Evolutionary conservation across 1,140 invertebrate species (phyloP).

Genomic region (Piezodorus guildinii): DNA sequence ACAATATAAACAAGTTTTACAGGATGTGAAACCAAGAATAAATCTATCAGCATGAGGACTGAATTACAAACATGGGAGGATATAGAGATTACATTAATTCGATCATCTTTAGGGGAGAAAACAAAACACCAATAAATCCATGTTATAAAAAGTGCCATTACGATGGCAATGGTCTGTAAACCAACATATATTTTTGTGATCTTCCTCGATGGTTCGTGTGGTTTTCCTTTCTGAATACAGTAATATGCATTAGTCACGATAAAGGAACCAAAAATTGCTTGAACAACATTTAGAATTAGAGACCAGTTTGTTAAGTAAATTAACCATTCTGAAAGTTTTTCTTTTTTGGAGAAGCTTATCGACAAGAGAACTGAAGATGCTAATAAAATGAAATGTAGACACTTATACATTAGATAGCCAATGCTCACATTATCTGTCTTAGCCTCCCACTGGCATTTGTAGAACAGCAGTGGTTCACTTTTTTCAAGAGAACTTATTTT

Average conservation of each 20-base stretch:
- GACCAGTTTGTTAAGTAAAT: constrained; percentile 18
- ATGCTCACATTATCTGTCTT: background rate
- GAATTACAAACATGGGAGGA: background rate
- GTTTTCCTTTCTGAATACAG: background rate
- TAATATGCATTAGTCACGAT: background rate
- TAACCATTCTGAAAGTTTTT: constrained; percentile 3
- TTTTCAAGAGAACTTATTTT: background rate
- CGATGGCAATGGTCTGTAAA: constrained; percentile 10
- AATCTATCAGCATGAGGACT: background rate
- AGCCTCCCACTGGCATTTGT: background rate
- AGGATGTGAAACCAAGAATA: background rate
- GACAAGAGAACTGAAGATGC: background rate
- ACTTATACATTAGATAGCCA: background rate
- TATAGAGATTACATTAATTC: background rate
- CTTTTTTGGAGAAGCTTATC: too few species aligned
- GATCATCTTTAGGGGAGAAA: background rate
- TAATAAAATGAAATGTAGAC: background rate
- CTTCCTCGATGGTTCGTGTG: background rate
- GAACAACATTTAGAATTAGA: constrained; percentile 7
- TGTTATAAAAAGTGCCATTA: constrained; percentile 12
- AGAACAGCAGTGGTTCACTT: background rate
- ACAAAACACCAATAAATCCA: constrained; percentile 16
- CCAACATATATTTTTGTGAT: background rate
- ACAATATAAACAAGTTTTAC: background rate
- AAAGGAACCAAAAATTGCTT: background rate